Conservation (phyloP, 2,888 invertebrate species). For the Diarsia mendica region DNA sequence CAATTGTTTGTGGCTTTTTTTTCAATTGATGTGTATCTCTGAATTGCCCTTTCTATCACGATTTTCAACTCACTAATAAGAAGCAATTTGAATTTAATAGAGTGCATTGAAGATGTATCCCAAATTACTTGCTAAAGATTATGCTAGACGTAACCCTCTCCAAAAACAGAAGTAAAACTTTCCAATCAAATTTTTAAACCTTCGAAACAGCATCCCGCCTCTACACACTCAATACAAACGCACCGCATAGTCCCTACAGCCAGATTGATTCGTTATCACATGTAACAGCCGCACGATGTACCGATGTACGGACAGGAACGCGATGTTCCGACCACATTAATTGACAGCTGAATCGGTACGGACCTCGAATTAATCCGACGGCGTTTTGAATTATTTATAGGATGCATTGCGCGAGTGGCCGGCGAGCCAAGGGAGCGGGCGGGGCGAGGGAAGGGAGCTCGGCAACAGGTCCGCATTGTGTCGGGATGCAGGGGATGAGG, state of each 20-base stretch:
- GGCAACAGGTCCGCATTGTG: conserved; percentile 87
- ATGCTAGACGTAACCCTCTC: background rate
- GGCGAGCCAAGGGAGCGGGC: conserved; percentile 63
- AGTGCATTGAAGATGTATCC: background rate
- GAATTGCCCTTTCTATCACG: background rate
- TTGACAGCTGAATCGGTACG: conserved; percentile 88
- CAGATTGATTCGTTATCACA: conserved; percentile 67
- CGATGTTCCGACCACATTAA: conserved; percentile 78
- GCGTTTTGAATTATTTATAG: conserved; percentile 88
- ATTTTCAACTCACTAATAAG: background rate
- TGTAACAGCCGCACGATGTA: conserved; percentile 39
- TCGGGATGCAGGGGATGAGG: conserved; percentile 85
- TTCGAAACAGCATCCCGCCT: background rate
- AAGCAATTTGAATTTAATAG: background rate
- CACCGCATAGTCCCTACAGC: conserved; percentile 40
- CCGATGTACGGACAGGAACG: conserved; percentile 59
- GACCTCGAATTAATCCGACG: conserved; percentile 86
- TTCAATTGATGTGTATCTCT: conserved; percentile 7
- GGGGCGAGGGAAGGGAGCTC: conserved; percentile 57
- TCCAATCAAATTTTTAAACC: background rate
- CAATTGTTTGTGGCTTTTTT: background rate
- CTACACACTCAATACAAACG: conserved; percentile 12
- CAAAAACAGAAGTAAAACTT: background rate
- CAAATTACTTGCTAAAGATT: background rate
- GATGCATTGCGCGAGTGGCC: conserved; percentile 77